These are phyloP conservation scores for Belgica antarctica DNA, from an alignment of 2,888 invertebrate genomes.

Conservation along the genomic window DNA sequence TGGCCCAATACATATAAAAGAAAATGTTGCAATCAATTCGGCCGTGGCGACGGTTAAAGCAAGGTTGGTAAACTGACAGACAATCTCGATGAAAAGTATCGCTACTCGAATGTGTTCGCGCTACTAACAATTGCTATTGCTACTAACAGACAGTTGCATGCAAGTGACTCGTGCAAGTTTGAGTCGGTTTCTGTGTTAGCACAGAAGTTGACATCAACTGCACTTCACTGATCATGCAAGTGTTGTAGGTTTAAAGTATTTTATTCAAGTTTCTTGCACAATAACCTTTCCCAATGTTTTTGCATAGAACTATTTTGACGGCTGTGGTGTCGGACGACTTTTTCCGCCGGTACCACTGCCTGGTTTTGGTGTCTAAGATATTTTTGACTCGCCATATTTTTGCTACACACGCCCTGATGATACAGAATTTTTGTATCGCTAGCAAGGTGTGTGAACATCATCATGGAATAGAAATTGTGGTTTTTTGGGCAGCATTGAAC, in stretches of 20 bases:
- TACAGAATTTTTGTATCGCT: slow-evolving; percentile 1
- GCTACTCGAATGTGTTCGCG: not conserved
- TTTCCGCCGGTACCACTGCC: not conserved
- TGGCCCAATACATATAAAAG: slow-evolving; percentile 96
- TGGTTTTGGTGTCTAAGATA: slow-evolving; percentile 27
- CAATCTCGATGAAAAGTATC: not conserved
- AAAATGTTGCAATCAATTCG: slow-evolving; percentile 98
- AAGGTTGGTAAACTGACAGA: slow-evolving; percentile 76
- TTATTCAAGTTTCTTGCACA: slow-evolving; percentile 33
- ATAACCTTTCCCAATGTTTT: slow-evolving; percentile 25
- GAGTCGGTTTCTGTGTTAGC: no score
- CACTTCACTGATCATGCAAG: no score
- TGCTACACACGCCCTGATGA: not conserved
- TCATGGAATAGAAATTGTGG: not conserved
- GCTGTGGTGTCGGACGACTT: no score
- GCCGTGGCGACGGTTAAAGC: slow-evolving; percentile 97
- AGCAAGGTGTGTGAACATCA: slow-evolving; percentile 30
- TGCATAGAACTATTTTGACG: slow-evolving; percentile 19
- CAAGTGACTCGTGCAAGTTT: not conserved
- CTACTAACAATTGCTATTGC: slow-evolving; percentile 22
- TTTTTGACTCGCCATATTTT: slow-evolving; percentile 1
- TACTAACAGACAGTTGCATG: slow-evolving; percentile 11
- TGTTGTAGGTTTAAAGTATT: no score
- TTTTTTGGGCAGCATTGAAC: slow-evolving; percentile 12
- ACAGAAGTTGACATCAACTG: no score